Base-by-base conservation (phyloP, 2,888 invertebrate genomes). In the Corythucha ciliata region DNA sequence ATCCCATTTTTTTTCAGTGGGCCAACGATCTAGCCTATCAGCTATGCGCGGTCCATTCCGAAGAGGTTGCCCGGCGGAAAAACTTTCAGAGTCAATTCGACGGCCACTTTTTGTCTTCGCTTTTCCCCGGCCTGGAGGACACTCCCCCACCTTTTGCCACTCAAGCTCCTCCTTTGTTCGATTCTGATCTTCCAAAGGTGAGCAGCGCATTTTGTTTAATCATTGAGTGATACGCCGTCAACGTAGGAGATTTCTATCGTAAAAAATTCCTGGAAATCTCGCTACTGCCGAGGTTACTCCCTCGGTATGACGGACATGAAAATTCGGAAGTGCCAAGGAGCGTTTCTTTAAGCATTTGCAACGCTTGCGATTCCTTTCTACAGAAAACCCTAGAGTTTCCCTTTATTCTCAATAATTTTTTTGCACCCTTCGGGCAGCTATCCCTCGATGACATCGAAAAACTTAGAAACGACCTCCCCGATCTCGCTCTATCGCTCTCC, bases 91-190 rank as follows among this genome's bases (percentile, higher is more conserved):
- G 70, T 0, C 74, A 79, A 55, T 85, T 90, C 63, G 85, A 88
- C 21, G 85, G 85, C 0, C 96, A 87, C 63, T 87, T 88, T 65
- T 72, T 97, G 5, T 80, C 80, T 57, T 77, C 80, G 10, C 70
- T 97, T 34, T 97, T 97, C 69, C 87, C 89, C 1, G 94, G 94
- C 0, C 78, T 96, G 74, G 81, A 83, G 47, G 94, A 94, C 63
- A 70, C 81, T 55, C 82, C 84, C 2, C 73, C 80, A 0, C 66
- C 75, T 1, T 94, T 86, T 67, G 91, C 88, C 45, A 87, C 84
- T 3, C 80, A 83, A 64, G 77, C 83, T 52, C 87, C 88, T 0
- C 71, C 79, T 0, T 70, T 75, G n/a, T 89, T 88, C 64, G 89
- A 90, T 66, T 74, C 75, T 16, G 72, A 73, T 34, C 68, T 87